Conservation (phyloP, 2,888 invertebrate species). For the Onchidella celtica region DNA sequence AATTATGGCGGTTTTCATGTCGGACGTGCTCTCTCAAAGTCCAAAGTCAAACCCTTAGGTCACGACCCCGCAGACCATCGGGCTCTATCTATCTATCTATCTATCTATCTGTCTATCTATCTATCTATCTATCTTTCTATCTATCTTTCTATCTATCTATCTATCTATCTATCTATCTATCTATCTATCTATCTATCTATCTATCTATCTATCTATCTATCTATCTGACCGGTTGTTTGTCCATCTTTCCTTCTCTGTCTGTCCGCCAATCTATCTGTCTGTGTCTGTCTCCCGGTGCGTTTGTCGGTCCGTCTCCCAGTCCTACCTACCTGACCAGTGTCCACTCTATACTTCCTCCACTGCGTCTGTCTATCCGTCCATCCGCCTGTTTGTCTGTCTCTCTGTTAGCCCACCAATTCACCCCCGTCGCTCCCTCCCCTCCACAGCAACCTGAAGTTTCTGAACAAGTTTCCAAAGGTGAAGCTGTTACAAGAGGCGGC, state of each 20-base stretch:
- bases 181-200: background rate
- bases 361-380: background rate
- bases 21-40: no score
- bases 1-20: no score
- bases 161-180: background rate
- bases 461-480: background rate
- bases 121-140: no score
- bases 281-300: background rate
- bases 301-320: background rate
- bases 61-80: no score
- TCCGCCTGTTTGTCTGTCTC: background rate
- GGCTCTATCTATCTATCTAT: no score
- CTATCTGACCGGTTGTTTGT: no score
- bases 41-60: no score
- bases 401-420: background rate
- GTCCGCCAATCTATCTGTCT: background rate
- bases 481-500: slow-evolving; percentile 19
- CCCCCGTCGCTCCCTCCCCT: background rate
- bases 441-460: background rate
- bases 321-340: background rate
- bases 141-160: background rate
- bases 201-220: no score
- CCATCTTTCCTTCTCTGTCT: no score
- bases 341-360: background rate
- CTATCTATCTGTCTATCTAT: no score